A percentile compares a stretch with the other conserved stretches of the same genome.
These are phyloP conservation scores for Halichondria panicea DNA, from an alignment of 37 sponge, comb jelly and placozoan genomes.

Conservation along the genomic window DNA sequence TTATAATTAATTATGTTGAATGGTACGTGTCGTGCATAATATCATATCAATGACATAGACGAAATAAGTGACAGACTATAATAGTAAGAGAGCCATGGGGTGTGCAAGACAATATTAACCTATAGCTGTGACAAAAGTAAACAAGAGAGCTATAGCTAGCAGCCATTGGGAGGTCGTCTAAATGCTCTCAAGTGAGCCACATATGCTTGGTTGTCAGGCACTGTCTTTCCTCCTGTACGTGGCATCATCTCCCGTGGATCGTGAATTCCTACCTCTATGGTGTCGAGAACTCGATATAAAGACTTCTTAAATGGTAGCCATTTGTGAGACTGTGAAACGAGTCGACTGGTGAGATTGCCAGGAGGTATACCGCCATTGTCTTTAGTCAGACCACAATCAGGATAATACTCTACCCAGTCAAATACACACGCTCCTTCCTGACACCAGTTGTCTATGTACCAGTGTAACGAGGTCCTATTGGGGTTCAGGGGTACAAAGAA, in stretches of 20 bases:
- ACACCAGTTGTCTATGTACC: conserved; percentile 9
- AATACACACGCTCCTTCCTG: conserved; percentile 9
- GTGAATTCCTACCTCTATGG: conserved; percentile 9
- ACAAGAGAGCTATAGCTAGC: too few relatives aligned
- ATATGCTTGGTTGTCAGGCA: not conserved
- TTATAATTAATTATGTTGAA: too few relatives aligned
- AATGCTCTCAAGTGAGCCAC: conserved; percentile 5
- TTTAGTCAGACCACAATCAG: conserved; percentile 6
- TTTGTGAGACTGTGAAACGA: not conserved
- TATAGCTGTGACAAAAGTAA: too few relatives aligned
- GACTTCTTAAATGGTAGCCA: not conserved
- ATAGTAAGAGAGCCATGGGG: too few relatives aligned
- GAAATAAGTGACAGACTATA: too few relatives aligned
- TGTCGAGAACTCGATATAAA: not conserved
- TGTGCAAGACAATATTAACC: too few relatives aligned
- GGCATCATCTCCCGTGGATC: not conserved
- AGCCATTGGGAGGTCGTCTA: not conserved
- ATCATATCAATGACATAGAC: too few relatives aligned
- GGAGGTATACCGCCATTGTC: not conserved
- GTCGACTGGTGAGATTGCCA: not conserved
- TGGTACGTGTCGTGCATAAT: too few relatives aligned
- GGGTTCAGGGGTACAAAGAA: conserved; percentile 11
- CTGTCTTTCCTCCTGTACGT: not conserved
- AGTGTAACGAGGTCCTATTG: not conserved
- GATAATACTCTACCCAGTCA: conserved; percentile 3